A percentile compares a stretch with the other conserved stretches of the same genome.
Evolutionary conservation across 2,888 invertebrate genomes (phyloP).

Genomic region (Poecilus cupreus): DNA sequence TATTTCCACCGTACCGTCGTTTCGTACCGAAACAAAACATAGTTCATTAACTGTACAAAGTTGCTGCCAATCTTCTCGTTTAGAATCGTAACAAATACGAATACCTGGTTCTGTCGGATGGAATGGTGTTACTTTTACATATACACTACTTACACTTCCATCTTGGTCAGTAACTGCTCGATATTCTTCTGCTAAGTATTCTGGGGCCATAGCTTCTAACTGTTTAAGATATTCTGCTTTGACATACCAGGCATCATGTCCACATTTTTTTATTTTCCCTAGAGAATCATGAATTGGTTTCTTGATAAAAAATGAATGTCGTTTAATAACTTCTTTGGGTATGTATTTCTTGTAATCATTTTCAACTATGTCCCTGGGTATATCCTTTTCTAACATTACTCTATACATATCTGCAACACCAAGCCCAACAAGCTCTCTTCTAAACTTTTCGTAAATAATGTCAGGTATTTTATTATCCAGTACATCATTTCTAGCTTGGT

Average conservation of each 20-base stretch:
- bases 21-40: constrained; percentile 85
- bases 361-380: constrained; percentile 80
- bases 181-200: constrained; percentile 86
- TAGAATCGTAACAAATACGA: constrained; percentile 77
- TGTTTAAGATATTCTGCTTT: constrained; percentile 89
- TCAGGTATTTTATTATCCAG: constrained; percentile 86
- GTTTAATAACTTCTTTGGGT: constrained; percentile 84
- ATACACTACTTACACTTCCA: constrained; percentile 81
- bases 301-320: constrained; percentile 85
- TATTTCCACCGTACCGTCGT: constrained; percentile 84
- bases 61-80: constrained; percentile 81
- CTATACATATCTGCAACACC: constrained; percentile 92
- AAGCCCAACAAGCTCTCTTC: constrained; percentile 86
- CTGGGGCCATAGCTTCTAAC: constrained; percentile 86
- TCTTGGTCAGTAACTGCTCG: constrained; percentile 80
- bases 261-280: constrained; percentile 75
- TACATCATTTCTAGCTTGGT: constrained; percentile 89
- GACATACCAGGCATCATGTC: constrained; percentile 80
- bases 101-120: constrained; percentile 81
- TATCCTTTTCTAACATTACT: constrained; percentile 84
- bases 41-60: constrained; percentile 89
- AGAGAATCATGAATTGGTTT: constrained; percentile 84
- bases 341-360: constrained; percentile 89
- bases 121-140: constrained; percentile 79
- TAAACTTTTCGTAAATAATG: constrained; percentile 85